Percentiles rank a stretch among this genome's conserved stretches.
Evolutionary conservation across 2,113 vertebrate species (phyloP).

Genomic region (Eleginops maclovinus): DNA sequence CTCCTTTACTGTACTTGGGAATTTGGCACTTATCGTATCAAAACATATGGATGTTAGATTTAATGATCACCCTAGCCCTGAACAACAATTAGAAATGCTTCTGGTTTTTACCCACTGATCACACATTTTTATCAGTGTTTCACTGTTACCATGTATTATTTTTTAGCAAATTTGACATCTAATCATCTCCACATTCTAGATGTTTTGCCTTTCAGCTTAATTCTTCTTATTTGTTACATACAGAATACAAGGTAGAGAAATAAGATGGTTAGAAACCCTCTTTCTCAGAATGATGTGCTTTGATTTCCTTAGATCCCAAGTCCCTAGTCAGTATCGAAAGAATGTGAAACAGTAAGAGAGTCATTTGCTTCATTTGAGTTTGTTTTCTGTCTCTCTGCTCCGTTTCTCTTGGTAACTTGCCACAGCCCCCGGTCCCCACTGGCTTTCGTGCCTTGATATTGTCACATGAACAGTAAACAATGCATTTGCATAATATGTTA

Average conservation of each 20-base stretch:
- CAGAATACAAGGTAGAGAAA: conserved; percentile 36
- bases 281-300: conserved; percentile 45
- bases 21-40: not conserved
- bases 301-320: conserved; percentile 59
- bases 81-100: not conserved
- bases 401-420: conserved; percentile 65
- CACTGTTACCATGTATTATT: not conserved
- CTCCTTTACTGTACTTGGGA: not conserved
- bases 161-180: not conserved
- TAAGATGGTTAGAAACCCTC: conserved; percentile 37
- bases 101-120: not conserved
- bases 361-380: conserved; percentile 57
- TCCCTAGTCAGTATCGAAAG: conserved; percentile 38
- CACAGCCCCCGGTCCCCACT: conserved; percentile 62
- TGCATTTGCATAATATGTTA: conserved; percentile 77
- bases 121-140: not conserved
- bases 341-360: conserved; percentile 40
- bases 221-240: conserved; percentile 42
- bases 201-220: conserved; percentile 43
- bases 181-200: conserved; percentile 36
- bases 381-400: conserved; percentile 35
- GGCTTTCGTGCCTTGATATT: conserved; percentile 71
- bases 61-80: not conserved
- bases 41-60: not conserved
- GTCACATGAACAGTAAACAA: conserved; percentile 79